Base-by-base conservation (phyloP, 2,888 invertebrate genomes). In the Argyresthia goedartella region DNA sequence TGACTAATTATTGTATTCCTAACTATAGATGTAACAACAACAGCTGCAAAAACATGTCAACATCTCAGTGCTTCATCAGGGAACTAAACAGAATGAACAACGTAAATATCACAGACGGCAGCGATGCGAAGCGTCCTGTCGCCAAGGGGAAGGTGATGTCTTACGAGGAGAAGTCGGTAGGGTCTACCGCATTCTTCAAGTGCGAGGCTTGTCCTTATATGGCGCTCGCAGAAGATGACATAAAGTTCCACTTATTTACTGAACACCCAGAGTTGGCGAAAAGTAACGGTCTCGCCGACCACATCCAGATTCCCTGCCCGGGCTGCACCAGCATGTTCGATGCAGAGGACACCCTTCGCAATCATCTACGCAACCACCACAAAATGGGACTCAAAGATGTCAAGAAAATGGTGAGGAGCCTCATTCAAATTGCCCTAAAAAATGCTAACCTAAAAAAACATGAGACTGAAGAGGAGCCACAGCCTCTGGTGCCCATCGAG, bases 361-460 rank as follows among this genome's bases (percentile, higher is more conserved):
- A 88, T 6, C 93, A 93, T 67, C 75, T 93, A 6, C 84, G 89
- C 25, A 88, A 89, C 61, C 92, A 93, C 66, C 93, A 93, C 66
- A 89, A 90, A 69, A 90, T 93, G 81, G 87, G 81, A 39, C 81
- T 87, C 53, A 85, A 87, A 59, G 91, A 92, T 64, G 75, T 90
- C 1, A 85, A 85, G 57, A 86, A 87, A 68, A 87, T 91, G 70
- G 73, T 90, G 0, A 88, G 87, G 64, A 88, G 88, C 57, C 75
- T 89, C 10, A 75, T 89, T 1, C 82, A 81, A 64, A 78, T 86
- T 53, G 81, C 84, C 15, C 66, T 84, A 10, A 80, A 82, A 67
- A 71, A 82, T 64, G 75, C 79, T 3, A 81, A 81, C 60, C 64
- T 81, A 60, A 86, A 82, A 62, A 87, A 81, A 58, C 79, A 77